Evolutionary conservation across 1,140 invertebrate species (phyloP), one percentile per base, ranked within the genome.

Genomic region (Lasioglossum albipes): DNA sequence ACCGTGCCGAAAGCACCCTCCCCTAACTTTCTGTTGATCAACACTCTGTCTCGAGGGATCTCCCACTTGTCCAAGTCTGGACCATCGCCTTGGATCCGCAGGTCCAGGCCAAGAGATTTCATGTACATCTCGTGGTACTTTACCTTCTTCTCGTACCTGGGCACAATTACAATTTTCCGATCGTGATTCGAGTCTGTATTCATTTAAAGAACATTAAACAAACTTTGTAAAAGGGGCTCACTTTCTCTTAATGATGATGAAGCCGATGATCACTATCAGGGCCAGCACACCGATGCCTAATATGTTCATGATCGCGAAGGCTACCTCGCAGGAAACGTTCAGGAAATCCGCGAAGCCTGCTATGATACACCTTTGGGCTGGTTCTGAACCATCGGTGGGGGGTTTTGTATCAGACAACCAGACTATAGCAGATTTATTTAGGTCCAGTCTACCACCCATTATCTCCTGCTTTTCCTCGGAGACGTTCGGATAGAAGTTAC

Each of bases 1-100:
- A 98, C 97, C 0, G 95, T 97, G 36, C 97, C 97, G 91, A 98
- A 98, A 1, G 97, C 97, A n/a, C 98, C 97, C 89, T 97, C 96
- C 1, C 97, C 97, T 0, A 98, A 92, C 89, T 96, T 96, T 27
- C 97, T 93, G 92, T 98, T 98, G n/a, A 98, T 96, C n/a, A 98
- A 96, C 4, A 98, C 96, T 67, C 95, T 94, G 82, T 98, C 96
- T 61, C 97, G 93, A 0, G 96, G 95, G 49, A 98, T 95, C 92
- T 98, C 97, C 97, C 97, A 98, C 86, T 97, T 96, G 88, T 98
- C 97, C 16, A 98, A 92, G 18, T 93, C 92, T 1, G 90, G 93
- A 76, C 93, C 87, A 13, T 94, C 92, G 52, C 91, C 87, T 74
- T 94, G 92, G 2, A 95, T 86, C n/a, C n/a, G n/a, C 9, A 96